Base-by-base conservation (phyloP, 1,140 invertebrate genomes). In the Sipha flava region DNA sequence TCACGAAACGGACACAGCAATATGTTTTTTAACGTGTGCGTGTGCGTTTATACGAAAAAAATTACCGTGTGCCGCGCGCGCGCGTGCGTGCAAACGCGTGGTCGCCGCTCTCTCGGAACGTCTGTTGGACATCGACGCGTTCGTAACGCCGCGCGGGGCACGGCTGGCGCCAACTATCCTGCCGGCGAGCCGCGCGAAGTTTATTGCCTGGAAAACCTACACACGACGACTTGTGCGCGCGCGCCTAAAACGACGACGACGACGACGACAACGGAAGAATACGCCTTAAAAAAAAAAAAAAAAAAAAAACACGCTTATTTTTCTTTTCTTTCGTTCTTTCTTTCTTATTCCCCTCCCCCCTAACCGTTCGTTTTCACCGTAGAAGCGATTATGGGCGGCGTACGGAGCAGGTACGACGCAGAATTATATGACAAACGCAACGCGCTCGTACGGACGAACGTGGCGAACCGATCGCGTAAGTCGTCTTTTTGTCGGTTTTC, bases 161-260 rank as follows among this genome's bases (percentile, higher is more conserved):
- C 37, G 64, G 47, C 72, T 75, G 72, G 72, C 72, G 72, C 72
- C 72, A n/a, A 75, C 26, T 47, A 47, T 70, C 23, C n/a, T 34
- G 18, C 47, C 45, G 47, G 29, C 47, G 31, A n/a, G 49, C 68
- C 26, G 68, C 26, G 68, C 43, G 45, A 21, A 54, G 47, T 75
- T 75, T 52, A 75, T 75, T 75, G 72, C 72, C 31, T 75, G 49
- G 31, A 75, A 75, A 75, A 75, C 72, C 72, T 75, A 75, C 72
- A 57, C 49, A 29, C 6, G 18, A 6, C 49, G 49, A 9, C 49
- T n/a, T n/a, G n/a, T n/a, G n/a, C n/a, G n/a, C n/a, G 7, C 18
- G 31, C 18, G 52, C n/a, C n/a, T n/a, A n/a, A n/a, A n/a, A n/a
- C n/a, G n/a, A n/a, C 23, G 54, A 23, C 10, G 52, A 54, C 52